Percentiles rank a stretch among this genome's conserved stretches.
Conservation (phyloP, 2,113 vertebrate species). For the Notarius lentiginosus region DNA sequence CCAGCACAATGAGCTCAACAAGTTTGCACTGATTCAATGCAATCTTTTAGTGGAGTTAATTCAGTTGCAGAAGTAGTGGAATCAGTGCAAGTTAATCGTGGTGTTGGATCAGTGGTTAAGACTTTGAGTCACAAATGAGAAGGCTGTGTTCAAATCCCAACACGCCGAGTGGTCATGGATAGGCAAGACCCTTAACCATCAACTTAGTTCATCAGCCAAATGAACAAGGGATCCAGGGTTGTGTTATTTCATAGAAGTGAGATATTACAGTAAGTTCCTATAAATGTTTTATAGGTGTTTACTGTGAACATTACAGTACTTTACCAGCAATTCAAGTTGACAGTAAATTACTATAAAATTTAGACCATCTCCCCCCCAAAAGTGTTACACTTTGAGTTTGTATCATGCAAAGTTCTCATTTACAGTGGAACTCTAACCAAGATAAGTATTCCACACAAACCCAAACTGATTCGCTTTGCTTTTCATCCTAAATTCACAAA, state of each 20-base stretch:
- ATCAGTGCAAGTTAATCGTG: neutral
- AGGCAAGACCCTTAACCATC: neutral
- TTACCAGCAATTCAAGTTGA: neutral
- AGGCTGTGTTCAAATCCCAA: neutral
- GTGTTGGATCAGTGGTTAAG: neutral
- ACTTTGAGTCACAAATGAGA: neutral
- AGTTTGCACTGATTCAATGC: neutral
- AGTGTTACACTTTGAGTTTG: neutral
- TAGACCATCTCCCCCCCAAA: too few species aligned
- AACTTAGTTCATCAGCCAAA: neutral
- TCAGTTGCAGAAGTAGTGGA: neutral
- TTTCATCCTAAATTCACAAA: neutral
- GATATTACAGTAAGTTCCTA: neutral
- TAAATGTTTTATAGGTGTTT: neutral
- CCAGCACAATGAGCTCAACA: neutral
- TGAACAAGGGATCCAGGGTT: neutral
- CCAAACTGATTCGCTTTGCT: conserved; percentile 58
- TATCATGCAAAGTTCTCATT: neutral
- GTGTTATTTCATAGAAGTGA: neutral
- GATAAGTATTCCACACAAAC: neutral
- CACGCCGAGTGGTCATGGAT: neutral
- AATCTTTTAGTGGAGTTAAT: neutral
- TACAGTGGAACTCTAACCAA: neutral
- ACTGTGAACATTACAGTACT: neutral
- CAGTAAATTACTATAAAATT: neutral